Percentiles rank a stretch among this genome's conserved stretches.
Conservation (phyloP, 1,140 invertebrate genomes). For the Dendrolimus kikuchii region DNA sequence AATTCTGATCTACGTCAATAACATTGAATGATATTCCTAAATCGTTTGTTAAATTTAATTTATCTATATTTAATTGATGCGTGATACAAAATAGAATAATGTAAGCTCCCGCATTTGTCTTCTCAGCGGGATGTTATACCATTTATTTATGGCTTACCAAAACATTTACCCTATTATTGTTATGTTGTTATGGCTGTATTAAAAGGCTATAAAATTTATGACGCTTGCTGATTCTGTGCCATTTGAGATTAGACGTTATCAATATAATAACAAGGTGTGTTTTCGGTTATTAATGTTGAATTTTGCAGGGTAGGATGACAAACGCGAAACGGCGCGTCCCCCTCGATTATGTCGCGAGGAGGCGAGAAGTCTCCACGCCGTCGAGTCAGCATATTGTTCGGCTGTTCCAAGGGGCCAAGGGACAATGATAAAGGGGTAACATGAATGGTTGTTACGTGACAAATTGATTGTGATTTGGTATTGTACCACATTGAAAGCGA, state of each 20-base stretch:
- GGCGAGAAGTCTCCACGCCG: slow-evolving; percentile 53
- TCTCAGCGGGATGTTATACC: slow-evolving; percentile 39
- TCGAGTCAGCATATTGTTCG: slow-evolving; percentile 62
- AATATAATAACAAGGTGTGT: not conserved
- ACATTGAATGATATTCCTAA: too few species aligned
- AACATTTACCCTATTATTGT: slow-evolving; percentile 71
- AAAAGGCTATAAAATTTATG: slow-evolving; percentile 69
- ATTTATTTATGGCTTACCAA: slow-evolving; percentile 69
- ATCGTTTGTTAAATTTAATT: too few species aligned
- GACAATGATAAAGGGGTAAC: slow-evolving; percentile 40
- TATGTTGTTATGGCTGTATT: slow-evolving; percentile 67
- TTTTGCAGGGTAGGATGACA: slow-evolving; percentile 49
- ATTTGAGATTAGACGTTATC: slow-evolving; percentile 15
- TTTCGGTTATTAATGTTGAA: slow-evolving; percentile 6
- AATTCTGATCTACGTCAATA: too few species aligned
- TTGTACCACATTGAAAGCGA: slow-evolving; percentile 38
- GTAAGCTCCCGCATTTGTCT: slow-evolving; percentile 33
- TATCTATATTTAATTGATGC: too few species aligned
- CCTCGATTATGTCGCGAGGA: slow-evolving; percentile 53
- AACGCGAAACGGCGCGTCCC: slow-evolving; percentile 49
- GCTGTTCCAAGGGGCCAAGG: slow-evolving; percentile 18
- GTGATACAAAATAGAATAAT: slow-evolving; percentile 4
- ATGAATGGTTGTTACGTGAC: slow-evolving; percentile 43
- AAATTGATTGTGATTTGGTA: slow-evolving; percentile 60
- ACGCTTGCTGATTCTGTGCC: slow-evolving; percentile 40